Evolutionary conservation across 2,797 vertebrate genomes (phyloP).

Genomic region (Xiphophorus birchmanni): DNA sequence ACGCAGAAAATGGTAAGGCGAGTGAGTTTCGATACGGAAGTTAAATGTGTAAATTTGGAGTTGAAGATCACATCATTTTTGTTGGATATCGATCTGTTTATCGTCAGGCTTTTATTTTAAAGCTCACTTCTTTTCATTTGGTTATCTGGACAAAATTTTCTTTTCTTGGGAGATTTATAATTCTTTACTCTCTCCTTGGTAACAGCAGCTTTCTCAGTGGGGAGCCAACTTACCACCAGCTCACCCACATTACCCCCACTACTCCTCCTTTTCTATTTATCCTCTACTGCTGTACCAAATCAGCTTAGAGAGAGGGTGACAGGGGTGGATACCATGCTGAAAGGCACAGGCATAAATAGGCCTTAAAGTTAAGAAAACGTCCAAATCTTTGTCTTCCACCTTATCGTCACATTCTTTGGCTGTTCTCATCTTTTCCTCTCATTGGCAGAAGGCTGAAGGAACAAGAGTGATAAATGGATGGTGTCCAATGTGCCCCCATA

Average conservation of each 20-base stretch:
- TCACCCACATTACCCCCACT: conserved; percentile 37
- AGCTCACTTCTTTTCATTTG: conserved; percentile 42
- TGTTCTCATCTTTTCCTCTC: conserved; percentile 59
- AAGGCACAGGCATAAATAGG: conserved; percentile 49
- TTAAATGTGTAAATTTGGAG: conserved; percentile 66
- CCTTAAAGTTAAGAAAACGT: conserved; percentile 55
- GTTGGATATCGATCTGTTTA: conserved; percentile 65
- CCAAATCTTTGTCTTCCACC: conserved; percentile 19
- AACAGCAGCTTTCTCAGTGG: conserved; percentile 69
- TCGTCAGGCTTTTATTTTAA: conserved; percentile 59
- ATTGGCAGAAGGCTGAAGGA: conserved; percentile 68
- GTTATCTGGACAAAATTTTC: conserved; percentile 44
- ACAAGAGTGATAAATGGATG: conserved; percentile 78
- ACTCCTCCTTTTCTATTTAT: conserved; percentile 62
- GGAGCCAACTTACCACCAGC: conserved; percentile 50
- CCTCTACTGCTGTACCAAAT: conserved; percentile 61
- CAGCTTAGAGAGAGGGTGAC: conserved; percentile 49
- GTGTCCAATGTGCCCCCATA: conserved; percentile 74
- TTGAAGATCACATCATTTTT: conserved; percentile 63
- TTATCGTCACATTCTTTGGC: conserved; percentile 34
- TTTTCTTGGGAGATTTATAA: conserved; percentile 62
- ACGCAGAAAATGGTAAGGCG: conserved; percentile 35
- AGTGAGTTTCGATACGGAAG: conserved; percentile 64
- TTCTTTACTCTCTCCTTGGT: conserved; percentile 71
- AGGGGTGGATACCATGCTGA: conserved; percentile 44